phyloP scores from a whole-genome alignment of 2,888 invertebrate genomes.

The Megalurothrips usitatus region DNA sequence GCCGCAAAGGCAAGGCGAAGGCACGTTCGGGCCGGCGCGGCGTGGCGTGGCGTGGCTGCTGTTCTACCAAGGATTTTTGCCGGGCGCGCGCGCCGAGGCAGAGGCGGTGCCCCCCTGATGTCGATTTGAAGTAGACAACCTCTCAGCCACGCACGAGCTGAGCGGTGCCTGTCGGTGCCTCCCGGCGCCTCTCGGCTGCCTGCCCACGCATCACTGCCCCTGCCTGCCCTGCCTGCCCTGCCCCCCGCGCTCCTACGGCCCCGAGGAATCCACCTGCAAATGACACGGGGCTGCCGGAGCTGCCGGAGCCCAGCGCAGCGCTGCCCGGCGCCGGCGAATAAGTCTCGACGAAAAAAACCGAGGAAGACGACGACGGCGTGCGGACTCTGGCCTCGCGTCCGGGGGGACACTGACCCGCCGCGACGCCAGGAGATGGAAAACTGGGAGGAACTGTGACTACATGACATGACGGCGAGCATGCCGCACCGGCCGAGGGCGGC shows the following conservation, averaged over 20 bases:
- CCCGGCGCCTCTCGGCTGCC: neutral
- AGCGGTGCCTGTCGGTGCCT: neutral
- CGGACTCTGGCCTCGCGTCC: neutral
- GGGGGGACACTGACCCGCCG: neutral
- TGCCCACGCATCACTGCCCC: conserved; percentile 5
- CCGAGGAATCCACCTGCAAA: conserved; percentile 9
- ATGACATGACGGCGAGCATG: neutral
- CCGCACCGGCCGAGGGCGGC: too few relatives aligned
- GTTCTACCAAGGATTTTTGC: too few relatives aligned
- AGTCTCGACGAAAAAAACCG: too few relatives aligned
- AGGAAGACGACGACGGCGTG: neutral
- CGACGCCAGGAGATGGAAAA: neutral
- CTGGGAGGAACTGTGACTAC: neutral
- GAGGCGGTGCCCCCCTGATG: too few relatives aligned
- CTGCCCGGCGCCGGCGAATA: too few relatives aligned
- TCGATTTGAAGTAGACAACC: neutral
- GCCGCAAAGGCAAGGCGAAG: neutral
- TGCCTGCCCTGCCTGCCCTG: neutral
- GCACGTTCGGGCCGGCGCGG: too few relatives aligned
- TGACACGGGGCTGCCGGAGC: neutral
- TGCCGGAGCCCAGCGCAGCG: neutral
- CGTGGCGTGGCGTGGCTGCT: too few relatives aligned
- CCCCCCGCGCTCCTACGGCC: neutral
- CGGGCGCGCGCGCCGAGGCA: too few relatives aligned
- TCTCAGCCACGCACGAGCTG: neutral